Percentiles rank a stretch among this genome's conserved stretches.
phyloP scores from a whole-genome alignment of 2,113 vertebrate species.

The Ophthalmolycus amberensis region DNA sequence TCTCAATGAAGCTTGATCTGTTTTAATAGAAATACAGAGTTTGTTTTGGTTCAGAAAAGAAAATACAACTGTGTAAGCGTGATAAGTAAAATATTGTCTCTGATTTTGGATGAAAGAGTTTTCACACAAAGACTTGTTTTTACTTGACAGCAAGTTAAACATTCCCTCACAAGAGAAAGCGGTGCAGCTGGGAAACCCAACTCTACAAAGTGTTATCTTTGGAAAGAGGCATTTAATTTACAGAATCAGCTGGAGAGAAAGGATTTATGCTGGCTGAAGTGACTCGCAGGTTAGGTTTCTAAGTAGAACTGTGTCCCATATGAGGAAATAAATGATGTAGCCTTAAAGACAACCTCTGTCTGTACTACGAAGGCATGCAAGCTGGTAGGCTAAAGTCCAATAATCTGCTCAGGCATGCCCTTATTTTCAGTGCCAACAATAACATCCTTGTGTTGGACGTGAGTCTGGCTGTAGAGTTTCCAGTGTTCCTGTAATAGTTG shows the following conservation, averaged over 20 bases:
- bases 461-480: slow-evolving; percentile 43
- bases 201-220: slow-evolving; percentile 65
- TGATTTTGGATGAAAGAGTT: slow-evolving; percentile 52
- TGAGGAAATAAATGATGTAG: slow-evolving; percentile 64
- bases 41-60: slow-evolving; percentile 42
- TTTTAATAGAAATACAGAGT: slow-evolving; percentile 37
- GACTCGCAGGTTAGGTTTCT: slow-evolving; percentile 53
- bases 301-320: slow-evolving; percentile 43
- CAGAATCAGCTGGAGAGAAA: slow-evolving; percentile 56
- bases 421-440: slow-evolving; percentile 72
- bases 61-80: slow-evolving; percentile 55
- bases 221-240: slow-evolving; percentile 61
- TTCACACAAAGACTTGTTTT: slow-evolving; percentile 58
- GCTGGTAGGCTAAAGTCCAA: slow-evolving; percentile 55
- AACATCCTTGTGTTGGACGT: slow-evolving; percentile 60
- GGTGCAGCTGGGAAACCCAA: slow-evolving; percentile 42
- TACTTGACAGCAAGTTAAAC: slow-evolving; percentile 68
- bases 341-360: slow-evolving; percentile 42
- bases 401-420: slow-evolving; percentile 58
- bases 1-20: slow-evolving; percentile 37
- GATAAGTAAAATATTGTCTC: slow-evolving; percentile 68
- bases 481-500: slow-evolving; percentile 48
- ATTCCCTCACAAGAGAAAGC: slow-evolving; percentile 41
- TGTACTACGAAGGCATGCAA: slow-evolving; percentile 45
- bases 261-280: slow-evolving; percentile 35